Evolutionary conservation across 2,888 invertebrate species (phyloP), one percentile per base, ranked within the genome.

Genomic region (Thereva nobilitata): DNA sequence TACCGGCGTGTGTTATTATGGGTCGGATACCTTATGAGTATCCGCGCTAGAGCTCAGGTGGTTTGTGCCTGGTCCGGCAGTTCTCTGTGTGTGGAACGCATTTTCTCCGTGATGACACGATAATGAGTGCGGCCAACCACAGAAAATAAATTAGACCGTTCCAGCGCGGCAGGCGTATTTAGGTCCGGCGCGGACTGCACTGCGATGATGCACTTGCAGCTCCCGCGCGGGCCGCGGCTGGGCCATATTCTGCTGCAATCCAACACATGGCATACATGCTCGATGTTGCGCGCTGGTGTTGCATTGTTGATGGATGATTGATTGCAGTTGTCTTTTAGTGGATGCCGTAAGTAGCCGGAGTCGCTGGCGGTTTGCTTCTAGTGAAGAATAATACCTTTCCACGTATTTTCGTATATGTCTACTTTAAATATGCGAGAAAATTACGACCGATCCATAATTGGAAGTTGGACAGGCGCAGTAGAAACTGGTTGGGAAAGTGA

Each of bases 71-170:
- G 34, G 8, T 38, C 45, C 59, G 59, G 40, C 47, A 56, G 44
- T 56, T 5, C 56, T 44, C 23, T 23, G 23, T 23, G 56, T 44
- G 34, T 44, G 59, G 53, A 68, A 66, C 68, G 66, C 61, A 68
- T 68, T 66, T 63, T 66, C 45, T 72, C 71, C 71, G 71, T 72
- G 71, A 72, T 71, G 72, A 72, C 72, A 73, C 68, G 73, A 72
- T 73, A 72, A 73, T 73, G 70, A 73, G 72, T 71, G 72, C 72
- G 73, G 72, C 71, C 70, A 71, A 73, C 73, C 73, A 71, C 73
- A 72, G 71, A 73, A 72, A 72, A 72, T 72, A 72, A 72, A 73
- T 72, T 64, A 55, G 64, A 55, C 64, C 55, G 64, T 45, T 52
- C 49, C 41, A 52, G 49, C 63, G 63, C 41, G 52, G 41, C 63